Percentiles rank a stretch among this genome's conserved stretches.
Conservation (phyloP, 1,140 invertebrate genomes). For the Aphis craccivora region DNA sequence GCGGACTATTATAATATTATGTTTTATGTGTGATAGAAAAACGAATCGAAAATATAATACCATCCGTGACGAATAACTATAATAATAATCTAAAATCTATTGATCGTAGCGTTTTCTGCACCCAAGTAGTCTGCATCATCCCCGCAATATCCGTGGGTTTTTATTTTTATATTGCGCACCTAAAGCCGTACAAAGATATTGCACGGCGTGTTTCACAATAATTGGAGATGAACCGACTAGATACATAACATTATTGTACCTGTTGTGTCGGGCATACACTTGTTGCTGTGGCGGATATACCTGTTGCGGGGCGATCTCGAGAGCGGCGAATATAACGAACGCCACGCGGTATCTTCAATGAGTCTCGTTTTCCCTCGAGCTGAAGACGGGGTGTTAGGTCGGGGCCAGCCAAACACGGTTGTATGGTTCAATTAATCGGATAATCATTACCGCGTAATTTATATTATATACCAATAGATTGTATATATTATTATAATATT, state of each 20-base stretch:
- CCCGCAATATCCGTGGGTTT: background rate
- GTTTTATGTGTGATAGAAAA: background rate
- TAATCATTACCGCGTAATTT: background rate
- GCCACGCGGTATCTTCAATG: background rate
- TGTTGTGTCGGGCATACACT: background rate
- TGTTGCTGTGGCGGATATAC: background rate
- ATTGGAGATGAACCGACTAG: slow-evolving; percentile 17
- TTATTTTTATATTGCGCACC: background rate
- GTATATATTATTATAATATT: slow-evolving; percentile 5
- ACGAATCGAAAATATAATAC: background rate
- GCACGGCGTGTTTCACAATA: background rate
- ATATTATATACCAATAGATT: background rate
- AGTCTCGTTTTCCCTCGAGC: background rate
- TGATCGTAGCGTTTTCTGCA: background rate
- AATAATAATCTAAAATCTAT: background rate
- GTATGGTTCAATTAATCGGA: background rate
- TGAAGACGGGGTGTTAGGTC: background rate
- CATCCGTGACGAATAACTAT: background rate
- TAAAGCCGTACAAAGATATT: background rate
- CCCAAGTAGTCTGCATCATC: background rate
- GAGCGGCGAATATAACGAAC: background rate
- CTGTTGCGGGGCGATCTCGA: background rate
- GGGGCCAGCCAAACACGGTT: background rate
- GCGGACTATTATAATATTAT: background rate
- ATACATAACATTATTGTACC: slow-evolving; percentile 29